Conservation (phyloP, 2,797 vertebrate genomes). For the Erpetoichthys calabaricus region DNA sequence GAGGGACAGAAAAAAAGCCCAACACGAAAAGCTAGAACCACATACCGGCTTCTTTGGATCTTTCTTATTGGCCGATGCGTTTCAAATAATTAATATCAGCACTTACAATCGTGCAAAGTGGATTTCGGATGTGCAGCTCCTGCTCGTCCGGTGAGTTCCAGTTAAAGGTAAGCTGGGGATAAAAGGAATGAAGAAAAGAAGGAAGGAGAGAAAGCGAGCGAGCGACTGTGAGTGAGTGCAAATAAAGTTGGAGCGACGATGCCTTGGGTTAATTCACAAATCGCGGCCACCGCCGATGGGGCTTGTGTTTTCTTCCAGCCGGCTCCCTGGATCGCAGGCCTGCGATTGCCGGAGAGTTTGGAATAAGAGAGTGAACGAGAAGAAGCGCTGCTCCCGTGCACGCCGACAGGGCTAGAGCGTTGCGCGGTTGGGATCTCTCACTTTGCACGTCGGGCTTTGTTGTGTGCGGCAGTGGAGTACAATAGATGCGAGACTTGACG, state of each 20-base stretch:
- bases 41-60: too few relatives aligned
- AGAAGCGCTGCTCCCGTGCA: too few relatives aligned
- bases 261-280: neutral
- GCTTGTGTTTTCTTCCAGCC: neutral
- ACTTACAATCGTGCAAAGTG: too few relatives aligned
- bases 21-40: too few relatives aligned
- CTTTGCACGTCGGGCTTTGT: neutral
- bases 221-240: slow-evolving; percentile 18
- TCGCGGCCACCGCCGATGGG: neutral
- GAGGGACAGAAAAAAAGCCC: neutral
- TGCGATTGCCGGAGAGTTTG: neutral
- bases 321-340: neutral
- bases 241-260: slow-evolving; percentile 27
- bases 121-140: too few relatives aligned
- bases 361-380: too few relatives aligned
- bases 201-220: slow-evolving; percentile 42
- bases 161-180: too few relatives aligned
- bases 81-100: too few relatives aligned
- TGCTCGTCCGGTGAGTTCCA: too few relatives aligned
- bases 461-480: neutral
- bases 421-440: neutral
- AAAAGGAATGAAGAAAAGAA: too few relatives aligned
- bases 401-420: too few relatives aligned
- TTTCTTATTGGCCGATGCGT: too few relatives aligned
- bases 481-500: neutral